Conservation (phyloP, 2,888 invertebrate genomes). For the Disparrhopalites patrizii region DNA sequence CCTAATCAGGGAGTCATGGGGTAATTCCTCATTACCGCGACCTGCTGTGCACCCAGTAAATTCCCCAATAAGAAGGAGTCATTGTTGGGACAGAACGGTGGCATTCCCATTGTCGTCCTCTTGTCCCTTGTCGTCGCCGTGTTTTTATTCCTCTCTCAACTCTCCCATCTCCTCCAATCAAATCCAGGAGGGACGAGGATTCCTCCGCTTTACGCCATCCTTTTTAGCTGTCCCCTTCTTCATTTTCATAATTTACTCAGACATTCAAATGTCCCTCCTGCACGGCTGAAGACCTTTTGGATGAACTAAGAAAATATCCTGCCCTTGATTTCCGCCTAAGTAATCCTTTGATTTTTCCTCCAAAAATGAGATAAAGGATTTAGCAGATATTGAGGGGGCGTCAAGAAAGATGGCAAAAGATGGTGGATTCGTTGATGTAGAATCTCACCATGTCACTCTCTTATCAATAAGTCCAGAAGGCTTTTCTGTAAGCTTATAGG, state of each 20-base stretch:
- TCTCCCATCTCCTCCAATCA: neutral
- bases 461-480: too few relatives aligned
- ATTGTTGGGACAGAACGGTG: slow-evolving; percentile 9
- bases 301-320: neutral
- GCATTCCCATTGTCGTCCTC: slow-evolving; percentile 15
- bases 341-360: too few relatives aligned
- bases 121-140: slow-evolving; percentile 21
- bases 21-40: neutral
- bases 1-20: slow-evolving; percentile 5
- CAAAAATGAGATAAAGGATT: too few relatives aligned
- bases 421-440: too few relatives aligned
- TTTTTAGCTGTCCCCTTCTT: too few relatives aligned
- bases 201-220: too few relatives aligned
- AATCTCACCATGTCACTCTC: too few relatives aligned
- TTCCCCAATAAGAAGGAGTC: neutral
- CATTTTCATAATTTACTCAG: too few relatives aligned
- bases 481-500: too few relatives aligned
- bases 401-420: too few relatives aligned
- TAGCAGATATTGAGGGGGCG: too few relatives aligned
- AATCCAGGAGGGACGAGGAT: neutral
- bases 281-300: neutral
- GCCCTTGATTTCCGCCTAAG: neutral
- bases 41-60: neutral
- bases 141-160: neutral
- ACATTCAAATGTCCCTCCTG: neutral